These are phyloP conservation scores for Cephalopholis sonnerati DNA, from an alignment of 2,113 vertebrate genomes.

Conservation along the genomic window DNA sequence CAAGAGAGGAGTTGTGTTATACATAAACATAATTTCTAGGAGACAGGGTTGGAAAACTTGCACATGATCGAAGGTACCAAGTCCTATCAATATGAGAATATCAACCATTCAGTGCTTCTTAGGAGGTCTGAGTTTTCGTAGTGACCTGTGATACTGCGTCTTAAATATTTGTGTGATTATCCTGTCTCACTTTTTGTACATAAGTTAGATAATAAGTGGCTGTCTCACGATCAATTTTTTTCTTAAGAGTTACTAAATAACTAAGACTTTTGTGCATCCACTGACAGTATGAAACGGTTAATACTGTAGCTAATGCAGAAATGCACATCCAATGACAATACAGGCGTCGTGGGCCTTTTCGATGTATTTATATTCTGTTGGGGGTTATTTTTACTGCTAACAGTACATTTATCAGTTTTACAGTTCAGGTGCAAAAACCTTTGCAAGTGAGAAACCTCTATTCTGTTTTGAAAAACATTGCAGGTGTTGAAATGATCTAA, in stretches of 20 bases:
- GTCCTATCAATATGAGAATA: too few relatives aligned
- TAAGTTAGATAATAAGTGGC: too few relatives aligned
- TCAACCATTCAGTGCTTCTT: too few relatives aligned
- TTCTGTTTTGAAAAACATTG: constrained; percentile 68
- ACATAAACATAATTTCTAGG: too few relatives aligned
- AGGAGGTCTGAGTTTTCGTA: too few relatives aligned
- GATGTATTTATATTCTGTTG: constrained; percentile 14
- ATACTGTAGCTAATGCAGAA: background rate
- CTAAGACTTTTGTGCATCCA: background rate
- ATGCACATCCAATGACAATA: background rate
- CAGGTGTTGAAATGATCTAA: constrained; percentile 80
- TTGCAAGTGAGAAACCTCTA: constrained; percentile 38
- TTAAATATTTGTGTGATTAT: too few relatives aligned
- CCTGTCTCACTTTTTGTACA: too few relatives aligned
- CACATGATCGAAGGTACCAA: too few relatives aligned
- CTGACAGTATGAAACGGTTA: background rate
- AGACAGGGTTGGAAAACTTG: too few relatives aligned
- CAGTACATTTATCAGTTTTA: constrained; percentile 22
- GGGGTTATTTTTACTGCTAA: constrained; percentile 11
- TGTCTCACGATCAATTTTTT: too few relatives aligned
- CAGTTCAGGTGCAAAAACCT: constrained; percentile 43
- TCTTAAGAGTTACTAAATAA: background rate
- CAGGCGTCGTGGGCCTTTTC: background rate
- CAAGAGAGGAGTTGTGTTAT: too few relatives aligned
- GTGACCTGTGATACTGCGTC: too few relatives aligned